phyloP scores from a whole-genome alignment of 30 jellyfish, hydroid and myxozoan species.

The Turritopsis dohrnii region DNA sequence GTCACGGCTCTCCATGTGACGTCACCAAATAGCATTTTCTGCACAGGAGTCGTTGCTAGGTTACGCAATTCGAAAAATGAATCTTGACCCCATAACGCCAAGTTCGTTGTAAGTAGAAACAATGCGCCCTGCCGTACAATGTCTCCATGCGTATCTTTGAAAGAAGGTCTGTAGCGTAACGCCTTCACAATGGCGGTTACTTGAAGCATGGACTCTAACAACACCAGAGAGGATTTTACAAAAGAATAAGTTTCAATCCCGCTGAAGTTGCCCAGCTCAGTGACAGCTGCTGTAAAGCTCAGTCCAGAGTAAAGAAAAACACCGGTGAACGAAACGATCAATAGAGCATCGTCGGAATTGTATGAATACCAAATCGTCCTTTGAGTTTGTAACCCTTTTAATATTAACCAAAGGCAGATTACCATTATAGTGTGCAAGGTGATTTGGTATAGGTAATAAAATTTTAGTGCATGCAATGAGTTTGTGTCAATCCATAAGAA shows the following conservation, averaged over 20 bases:
- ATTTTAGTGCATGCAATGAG: slow-evolving; percentile 70
- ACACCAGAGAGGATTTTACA: slow-evolving; percentile 63
- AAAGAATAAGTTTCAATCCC: slow-evolving; percentile 43
- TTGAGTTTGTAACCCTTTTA: slow-evolving; percentile 73
- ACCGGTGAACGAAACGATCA: slow-evolving; percentile 85
- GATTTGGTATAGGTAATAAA: slow-evolving; percentile 72
- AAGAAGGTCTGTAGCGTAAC: slow-evolving; percentile 62
- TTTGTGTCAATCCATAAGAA: slow-evolving; percentile 66
- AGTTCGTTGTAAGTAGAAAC: slow-evolving; percentile 68
- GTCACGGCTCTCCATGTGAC: slow-evolving; percentile 83
- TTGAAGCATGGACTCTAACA: slow-evolving; percentile 84
- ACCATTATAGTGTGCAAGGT: slow-evolving; percentile 73
- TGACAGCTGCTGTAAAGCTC: slow-evolving; percentile 77
- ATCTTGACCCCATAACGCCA: slow-evolving; percentile 95
- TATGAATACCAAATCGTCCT: slow-evolving; percentile 76
- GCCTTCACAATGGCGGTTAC: slow-evolving; percentile 89
- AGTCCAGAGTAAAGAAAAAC: slow-evolving; percentile 88
- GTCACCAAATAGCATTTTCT: slow-evolving; percentile 59
- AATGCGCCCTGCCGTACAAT: slow-evolving; percentile 73
- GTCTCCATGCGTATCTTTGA: slow-evolving; percentile 47
- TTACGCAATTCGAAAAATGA: slow-evolving; percentile 82
- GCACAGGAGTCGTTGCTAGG: slow-evolving; percentile 79
- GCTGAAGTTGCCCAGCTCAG: slow-evolving; percentile 57
- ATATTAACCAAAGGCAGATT: slow-evolving; percentile 69
- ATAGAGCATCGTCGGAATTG: slow-evolving; percentile 77